These are phyloP conservation scores for Brachymystax lenok DNA, from an alignment of 2,797 vertebrate species.

Conservation along the genomic window DNA sequence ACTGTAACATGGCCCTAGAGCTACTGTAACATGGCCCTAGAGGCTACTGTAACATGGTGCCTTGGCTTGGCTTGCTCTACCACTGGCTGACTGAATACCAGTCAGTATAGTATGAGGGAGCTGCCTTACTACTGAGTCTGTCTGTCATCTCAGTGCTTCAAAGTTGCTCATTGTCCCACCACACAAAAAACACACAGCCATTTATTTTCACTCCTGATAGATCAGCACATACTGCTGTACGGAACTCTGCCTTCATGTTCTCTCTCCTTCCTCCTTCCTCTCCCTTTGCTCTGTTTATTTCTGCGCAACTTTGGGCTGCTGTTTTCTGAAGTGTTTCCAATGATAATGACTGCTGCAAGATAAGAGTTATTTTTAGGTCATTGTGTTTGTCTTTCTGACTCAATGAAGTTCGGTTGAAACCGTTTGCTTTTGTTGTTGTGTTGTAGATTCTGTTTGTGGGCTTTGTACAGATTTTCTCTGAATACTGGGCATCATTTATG, in stretches of 20 bases:
- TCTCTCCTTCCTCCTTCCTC: constrained; percentile 61
- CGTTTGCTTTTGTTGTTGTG: constrained; percentile 31
- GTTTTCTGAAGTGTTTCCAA: constrained; percentile 74
- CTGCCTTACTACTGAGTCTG: constrained; percentile 45
- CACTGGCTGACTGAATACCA: neutral
- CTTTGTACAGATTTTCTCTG: constrained; percentile 37
- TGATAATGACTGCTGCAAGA: constrained; percentile 76
- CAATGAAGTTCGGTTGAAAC: constrained; percentile 49
- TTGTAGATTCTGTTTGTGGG: constrained; percentile 40
- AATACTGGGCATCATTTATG: constrained; percentile 39
- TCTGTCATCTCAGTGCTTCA: constrained; percentile 71
- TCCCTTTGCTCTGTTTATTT: constrained; percentile 66
- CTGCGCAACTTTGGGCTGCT: constrained; percentile 62
- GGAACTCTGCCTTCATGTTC: constrained; percentile 67
- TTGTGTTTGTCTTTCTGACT: constrained; percentile 63
- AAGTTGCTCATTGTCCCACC: constrained; percentile 73
- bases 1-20: too few species aligned
- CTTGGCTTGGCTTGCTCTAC: constrained; percentile 48
- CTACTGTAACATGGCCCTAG: too few species aligned
- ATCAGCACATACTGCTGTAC: constrained; percentile 68
- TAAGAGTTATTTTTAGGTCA: constrained; percentile 78
- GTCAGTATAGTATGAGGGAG: too few species aligned
- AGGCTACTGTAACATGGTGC: constrained; percentile 54
- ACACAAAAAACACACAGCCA: constrained; percentile 67
- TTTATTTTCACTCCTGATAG: constrained; percentile 57